Conservation (phyloP, 2,113 vertebrate genomes). For the Galbula dea region DNA sequence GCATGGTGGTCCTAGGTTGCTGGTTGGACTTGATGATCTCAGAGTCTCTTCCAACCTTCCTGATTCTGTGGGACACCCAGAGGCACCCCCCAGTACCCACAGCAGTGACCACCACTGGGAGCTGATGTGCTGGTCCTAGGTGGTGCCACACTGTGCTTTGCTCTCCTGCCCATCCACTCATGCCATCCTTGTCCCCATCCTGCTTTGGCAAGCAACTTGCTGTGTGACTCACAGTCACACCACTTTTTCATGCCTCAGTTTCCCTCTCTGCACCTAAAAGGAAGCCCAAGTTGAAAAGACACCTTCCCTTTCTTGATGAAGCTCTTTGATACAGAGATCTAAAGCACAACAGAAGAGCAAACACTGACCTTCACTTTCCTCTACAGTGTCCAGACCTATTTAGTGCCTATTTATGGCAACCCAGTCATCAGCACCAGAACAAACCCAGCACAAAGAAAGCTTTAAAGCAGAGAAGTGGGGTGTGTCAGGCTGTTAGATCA, state of each 20-base stretch:
- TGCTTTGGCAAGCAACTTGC: neutral
- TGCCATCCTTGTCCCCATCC: neutral
- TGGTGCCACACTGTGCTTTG: neutral
- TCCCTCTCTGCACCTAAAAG: neutral
- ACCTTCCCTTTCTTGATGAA: neutral
- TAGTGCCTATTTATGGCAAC: conserved; percentile 53
- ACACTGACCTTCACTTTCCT: conserved; percentile 1
- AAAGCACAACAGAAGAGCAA: neutral
- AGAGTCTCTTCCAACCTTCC: too few relatives aligned
- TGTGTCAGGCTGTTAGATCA: conserved; percentile 11
- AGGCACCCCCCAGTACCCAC: fast-evolving
- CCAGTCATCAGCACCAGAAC: conserved; percentile 46
- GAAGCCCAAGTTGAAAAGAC: neutral
- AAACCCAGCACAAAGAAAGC: conserved; percentile 44
- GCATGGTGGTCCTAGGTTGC: too few relatives aligned
- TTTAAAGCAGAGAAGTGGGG: conserved; percentile 31
- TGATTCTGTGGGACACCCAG: too few relatives aligned
- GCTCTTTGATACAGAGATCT: conserved; percentile 29
- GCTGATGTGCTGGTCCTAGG: neutral
- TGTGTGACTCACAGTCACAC: neutral
- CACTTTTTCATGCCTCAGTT: neutral
- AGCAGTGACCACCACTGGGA: neutral
- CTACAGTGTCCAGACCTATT: neutral
- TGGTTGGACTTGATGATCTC: too few relatives aligned
- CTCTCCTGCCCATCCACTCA: neutral